These are phyloP conservation scores for Ecdyonurus torrentis DNA, from an alignment of 2,888 invertebrate genomes.

Conservation along the genomic window DNA sequence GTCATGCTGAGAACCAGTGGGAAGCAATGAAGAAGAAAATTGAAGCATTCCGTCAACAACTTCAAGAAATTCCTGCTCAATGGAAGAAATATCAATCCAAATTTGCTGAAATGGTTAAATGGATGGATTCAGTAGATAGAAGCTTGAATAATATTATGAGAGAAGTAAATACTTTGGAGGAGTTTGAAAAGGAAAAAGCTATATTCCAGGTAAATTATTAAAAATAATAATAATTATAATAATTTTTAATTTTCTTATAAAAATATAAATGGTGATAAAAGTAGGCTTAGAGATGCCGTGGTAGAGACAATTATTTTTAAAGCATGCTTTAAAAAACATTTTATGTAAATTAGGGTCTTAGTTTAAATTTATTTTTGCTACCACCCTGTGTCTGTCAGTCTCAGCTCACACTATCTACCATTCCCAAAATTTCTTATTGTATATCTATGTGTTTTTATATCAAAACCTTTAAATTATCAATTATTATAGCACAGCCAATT, in stretches of 20 bases:
- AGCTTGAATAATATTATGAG: conserved; percentile 68
- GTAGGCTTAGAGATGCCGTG: no score
- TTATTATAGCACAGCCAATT: no score
- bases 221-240: conserved; percentile 6
- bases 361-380: no score
- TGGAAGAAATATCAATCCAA: conserved; percentile 35
- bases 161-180: conserved; percentile 70
- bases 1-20: conserved; percentile 59
- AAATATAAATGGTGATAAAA: no score
- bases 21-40: conserved; percentile 50
- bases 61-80: conserved; percentile 76
- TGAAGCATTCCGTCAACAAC: conserved; percentile 48
- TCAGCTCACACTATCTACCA: no score
- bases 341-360: no score
- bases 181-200: conserved; percentile 77
- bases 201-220: conserved; percentile 67
- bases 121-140: conserved; percentile 83
- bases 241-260: conserved; percentile 12
- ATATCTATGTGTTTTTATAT: no score
- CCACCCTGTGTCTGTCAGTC: no score
- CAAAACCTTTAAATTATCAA: no score
- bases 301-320: no score
- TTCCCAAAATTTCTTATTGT: no score
- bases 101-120: conserved; percentile 62
- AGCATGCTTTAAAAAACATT: no score